These are phyloP conservation scores for Cheilosia urbana DNA, from an alignment of 2,888 invertebrate genomes.

Conservation along the genomic window DNA sequence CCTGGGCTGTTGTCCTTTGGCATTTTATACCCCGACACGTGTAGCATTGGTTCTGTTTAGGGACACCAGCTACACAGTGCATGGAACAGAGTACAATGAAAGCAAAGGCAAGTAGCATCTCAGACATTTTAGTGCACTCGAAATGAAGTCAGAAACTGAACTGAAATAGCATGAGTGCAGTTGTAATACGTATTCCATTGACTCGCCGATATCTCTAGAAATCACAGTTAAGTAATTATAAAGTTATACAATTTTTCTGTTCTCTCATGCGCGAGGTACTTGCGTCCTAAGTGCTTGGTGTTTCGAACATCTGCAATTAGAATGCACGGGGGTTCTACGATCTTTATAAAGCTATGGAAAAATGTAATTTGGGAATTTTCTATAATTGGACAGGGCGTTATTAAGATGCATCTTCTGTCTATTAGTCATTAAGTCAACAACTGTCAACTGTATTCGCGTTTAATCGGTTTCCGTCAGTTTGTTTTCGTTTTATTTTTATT, in stretches of 20 bases:
- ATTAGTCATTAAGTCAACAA: no score
- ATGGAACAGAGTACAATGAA: not conserved
- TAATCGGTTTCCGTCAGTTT: no score
- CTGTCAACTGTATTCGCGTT: no score
- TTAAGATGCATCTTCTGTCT: no score
- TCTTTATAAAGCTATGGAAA: not conserved
- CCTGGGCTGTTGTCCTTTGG: slow-evolving; percentile 77
- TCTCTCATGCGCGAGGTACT: not conserved
- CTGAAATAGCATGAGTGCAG: slow-evolving; percentile 3
- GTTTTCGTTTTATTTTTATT: no score
- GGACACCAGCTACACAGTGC: slow-evolving; percentile 59
- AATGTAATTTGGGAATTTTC: not conserved
- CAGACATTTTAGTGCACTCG: slow-evolving; percentile 34
- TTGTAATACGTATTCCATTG: not conserved
- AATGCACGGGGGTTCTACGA: not conserved
- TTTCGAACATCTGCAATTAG: not conserved
- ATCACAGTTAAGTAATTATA: not conserved
- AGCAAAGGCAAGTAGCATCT: not conserved
- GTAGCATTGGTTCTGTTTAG: slow-evolving; percentile 77
- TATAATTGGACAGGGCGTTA: not conserved
- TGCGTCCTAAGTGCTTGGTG: not conserved
- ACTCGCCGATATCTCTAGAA: not conserved
- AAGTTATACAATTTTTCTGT: not conserved
- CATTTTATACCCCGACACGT: slow-evolving; percentile 81
- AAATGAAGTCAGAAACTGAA: slow-evolving; percentile 20